Conservation (phyloP, 2,113 vertebrate genomes). For the Poicephalus gulielmi region DNA sequence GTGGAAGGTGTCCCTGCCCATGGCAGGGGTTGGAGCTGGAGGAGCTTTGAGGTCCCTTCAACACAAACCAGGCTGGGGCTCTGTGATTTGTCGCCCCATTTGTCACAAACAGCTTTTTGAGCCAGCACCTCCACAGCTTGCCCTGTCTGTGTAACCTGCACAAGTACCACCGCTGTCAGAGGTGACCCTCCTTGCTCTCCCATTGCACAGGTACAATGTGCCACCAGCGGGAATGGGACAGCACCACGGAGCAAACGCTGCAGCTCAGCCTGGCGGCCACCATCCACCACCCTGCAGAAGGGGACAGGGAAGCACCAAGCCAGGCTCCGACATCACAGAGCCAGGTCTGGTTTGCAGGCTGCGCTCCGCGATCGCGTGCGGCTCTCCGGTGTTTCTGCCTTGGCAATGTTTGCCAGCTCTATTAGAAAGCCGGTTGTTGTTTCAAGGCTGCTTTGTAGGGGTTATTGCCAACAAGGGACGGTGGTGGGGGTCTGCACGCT, state of each 20-base stretch:
- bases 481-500: neutral
- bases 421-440: slow-evolving; percentile 43
- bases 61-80: accelerated
- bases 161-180: too few species aligned
- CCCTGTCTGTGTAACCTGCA: neutral
- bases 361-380: neutral
- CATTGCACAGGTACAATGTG: accelerated
- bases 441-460: neutral
- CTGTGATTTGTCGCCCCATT: neutral
- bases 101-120: neutral
- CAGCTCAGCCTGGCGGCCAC: accelerated
- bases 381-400: neutral
- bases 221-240: neutral
- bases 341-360: neutral
- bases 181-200: accelerated
- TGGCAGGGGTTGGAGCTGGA: neutral
- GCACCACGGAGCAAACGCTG: neutral
- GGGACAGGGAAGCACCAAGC: neutral
- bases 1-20: neutral
- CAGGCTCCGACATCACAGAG: accelerated
- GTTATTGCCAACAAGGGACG: neutral
- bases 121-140: neutral
- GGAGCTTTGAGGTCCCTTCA: neutral
- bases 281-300: accelerated
- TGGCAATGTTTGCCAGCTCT: slow-evolving; percentile 20